phyloP scores from a whole-genome alignment of 1,140 invertebrate genomes.

The Physella acuta region DNA sequence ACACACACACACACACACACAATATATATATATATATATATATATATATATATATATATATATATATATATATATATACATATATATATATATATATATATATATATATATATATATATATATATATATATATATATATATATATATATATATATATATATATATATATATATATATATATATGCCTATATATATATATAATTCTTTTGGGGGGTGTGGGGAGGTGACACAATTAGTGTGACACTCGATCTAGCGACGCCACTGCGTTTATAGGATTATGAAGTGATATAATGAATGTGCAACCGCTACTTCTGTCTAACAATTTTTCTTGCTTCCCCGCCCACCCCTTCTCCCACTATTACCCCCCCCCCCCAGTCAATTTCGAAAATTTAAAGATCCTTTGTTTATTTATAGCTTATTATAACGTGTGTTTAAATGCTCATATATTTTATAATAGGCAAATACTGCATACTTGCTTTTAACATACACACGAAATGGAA shows the following conservation, averaged over 20 bases:
- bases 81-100: conserved; percentile 1
- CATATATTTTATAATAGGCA: no score
- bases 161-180: conserved; percentile 1
- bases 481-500: no score
- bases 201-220: neutral
- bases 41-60: conserved; percentile 1
- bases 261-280: no score
- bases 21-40: neutral
- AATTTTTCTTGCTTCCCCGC: no score
- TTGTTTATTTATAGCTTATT: no score
- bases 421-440: no score
- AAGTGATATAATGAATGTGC: no score
- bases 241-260: neutral
- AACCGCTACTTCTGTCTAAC: no score
- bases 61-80: neutral
- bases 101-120: neutral
- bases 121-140: neutral
- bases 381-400: no score
- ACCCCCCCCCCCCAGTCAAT: no score
- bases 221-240: neutral
- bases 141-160: conserved; percentile 1
- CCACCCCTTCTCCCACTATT: no score
- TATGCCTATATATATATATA: neutral
- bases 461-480: no score
- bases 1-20: neutral